Evolutionary conservation across 1,140 invertebrate genomes (phyloP).

Genomic region (Ectropis grisescens): DNA sequence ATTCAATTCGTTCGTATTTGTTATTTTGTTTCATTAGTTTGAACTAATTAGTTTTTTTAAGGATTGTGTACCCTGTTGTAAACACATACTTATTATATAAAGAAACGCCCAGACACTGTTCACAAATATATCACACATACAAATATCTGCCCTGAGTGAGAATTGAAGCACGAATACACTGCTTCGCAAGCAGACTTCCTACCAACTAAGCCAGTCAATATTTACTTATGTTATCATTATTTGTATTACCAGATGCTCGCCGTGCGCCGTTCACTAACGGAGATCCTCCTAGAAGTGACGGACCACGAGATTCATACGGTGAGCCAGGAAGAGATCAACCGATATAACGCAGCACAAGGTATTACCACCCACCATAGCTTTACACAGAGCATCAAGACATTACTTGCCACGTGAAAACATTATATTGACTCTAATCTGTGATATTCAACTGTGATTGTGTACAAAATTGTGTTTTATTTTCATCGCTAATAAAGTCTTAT

Average conservation of each 20-base stretch:
- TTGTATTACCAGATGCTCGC: constrained; percentile 94
- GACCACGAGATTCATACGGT: constrained; percentile 87
- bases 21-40: too few relatives aligned
- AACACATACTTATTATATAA: too few relatives aligned
- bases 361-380: constrained; percentile 55
- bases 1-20: too few relatives aligned
- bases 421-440: constrained; percentile 37
- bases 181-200: too few relatives aligned
- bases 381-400: constrained; percentile 39
- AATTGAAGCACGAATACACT: too few relatives aligned
- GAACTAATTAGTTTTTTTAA: too few relatives aligned
- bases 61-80: too few relatives aligned
- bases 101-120: too few relatives aligned
- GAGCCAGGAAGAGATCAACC: constrained; percentile 78
- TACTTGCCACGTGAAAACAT: constrained; percentile 18
- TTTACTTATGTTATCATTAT: too few relatives aligned
- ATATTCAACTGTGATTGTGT: constrained; percentile 20
- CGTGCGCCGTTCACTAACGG: constrained; percentile 88
- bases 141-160: too few relatives aligned
- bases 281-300: constrained; percentile 94
- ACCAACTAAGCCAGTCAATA: too few relatives aligned
- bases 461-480: constrained; percentile 30
- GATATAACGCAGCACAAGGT: constrained; percentile 68
- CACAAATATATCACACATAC: too few relatives aligned
- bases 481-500: constrained; percentile 59